Evolutionary conservation across 2,797 vertebrate species (phyloP).

Genomic region (Eleutherodactylus coqui): DNA sequence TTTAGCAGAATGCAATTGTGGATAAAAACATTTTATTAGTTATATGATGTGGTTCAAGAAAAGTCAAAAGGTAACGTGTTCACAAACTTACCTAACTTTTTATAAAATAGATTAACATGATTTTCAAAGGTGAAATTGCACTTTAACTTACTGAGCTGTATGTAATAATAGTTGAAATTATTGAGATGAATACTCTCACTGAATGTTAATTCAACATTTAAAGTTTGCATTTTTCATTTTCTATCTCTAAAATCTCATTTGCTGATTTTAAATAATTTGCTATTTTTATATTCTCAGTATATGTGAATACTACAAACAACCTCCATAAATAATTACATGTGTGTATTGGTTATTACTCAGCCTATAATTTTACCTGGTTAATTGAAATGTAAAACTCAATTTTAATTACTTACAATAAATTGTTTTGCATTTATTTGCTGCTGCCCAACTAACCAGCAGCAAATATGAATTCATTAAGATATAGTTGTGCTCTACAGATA

Average conservation of each 20-base stretch:
- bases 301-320: conserved; percentile 21
- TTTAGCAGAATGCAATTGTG: not conserved
- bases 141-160: not conserved
- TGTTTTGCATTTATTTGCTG: conserved; percentile 44
- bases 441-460: conserved; percentile 37
- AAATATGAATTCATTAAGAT: conserved; percentile 56
- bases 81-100: not conserved
- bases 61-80: not conserved
- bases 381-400: conserved; percentile 42
- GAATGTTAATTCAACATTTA: not conserved
- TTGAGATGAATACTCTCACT: not conserved
- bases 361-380: conserved; percentile 28
- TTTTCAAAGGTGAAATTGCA: not conserved
- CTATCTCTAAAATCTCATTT: not conserved
- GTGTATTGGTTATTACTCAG: conserved; percentile 2
- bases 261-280: not conserved
- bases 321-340: conserved; percentile 19
- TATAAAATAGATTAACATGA: not conserved
- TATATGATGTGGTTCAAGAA: not conserved
- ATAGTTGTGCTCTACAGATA: conserved; percentile 27
- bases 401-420: conserved; percentile 40
- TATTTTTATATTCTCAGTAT: not conserved
- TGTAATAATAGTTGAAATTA: not conserved
- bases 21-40: not conserved
- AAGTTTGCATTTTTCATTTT: not conserved